Evolutionary conservation across 1,140 invertebrate genomes (phyloP).

Genomic region (Trachymyrmex septentrionalis): DNA sequence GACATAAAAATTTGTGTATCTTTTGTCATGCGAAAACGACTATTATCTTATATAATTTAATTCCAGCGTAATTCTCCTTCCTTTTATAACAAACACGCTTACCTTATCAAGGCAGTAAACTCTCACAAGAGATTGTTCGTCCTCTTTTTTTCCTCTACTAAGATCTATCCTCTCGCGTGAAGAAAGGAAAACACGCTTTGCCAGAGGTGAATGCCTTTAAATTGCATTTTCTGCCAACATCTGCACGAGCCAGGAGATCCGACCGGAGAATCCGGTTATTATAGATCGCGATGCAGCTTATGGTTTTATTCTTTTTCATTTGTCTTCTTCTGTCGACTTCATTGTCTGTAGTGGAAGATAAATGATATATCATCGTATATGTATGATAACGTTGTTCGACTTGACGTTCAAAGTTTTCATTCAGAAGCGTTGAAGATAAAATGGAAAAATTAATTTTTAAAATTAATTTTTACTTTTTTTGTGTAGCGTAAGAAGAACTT

Average conservation of each 20-base stretch:
- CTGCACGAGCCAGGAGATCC: conserved; percentile 8
- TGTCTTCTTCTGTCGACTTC: neutral
- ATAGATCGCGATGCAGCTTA: conserved; percentile 40
- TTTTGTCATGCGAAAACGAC: neutral
- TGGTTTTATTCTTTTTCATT: conserved; percentile 6
- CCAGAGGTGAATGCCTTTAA: conserved; percentile 39
- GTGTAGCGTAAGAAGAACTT: neutral
- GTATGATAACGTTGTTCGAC: conserved; percentile 21
- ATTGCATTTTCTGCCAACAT: conserved; percentile 55
- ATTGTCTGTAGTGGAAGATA: conserved; percentile 44
- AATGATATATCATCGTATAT: conserved; percentile 54
- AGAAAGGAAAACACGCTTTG: conserved; percentile 30
- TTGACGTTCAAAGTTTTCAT: conserved; percentile 30
- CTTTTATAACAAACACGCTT: neutral
- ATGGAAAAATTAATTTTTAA: neutral
- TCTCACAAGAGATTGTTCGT: neutral
- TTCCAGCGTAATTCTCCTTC: neutral
- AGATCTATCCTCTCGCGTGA: conserved; percentile 18
- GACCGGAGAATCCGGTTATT: conserved; percentile 56
- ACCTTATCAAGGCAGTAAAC: conserved; percentile 1
- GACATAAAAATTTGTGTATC: too few relatives aligned
- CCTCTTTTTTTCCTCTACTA: neutral
- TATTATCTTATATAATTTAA: neutral
- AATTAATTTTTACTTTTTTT: neutral
- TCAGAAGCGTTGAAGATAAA: neutral